Percentiles rank a stretch among this genome's conserved stretches.
phyloP scores from a whole-genome alignment of 2,888 invertebrate genomes.

The Macaria notata region DNA sequence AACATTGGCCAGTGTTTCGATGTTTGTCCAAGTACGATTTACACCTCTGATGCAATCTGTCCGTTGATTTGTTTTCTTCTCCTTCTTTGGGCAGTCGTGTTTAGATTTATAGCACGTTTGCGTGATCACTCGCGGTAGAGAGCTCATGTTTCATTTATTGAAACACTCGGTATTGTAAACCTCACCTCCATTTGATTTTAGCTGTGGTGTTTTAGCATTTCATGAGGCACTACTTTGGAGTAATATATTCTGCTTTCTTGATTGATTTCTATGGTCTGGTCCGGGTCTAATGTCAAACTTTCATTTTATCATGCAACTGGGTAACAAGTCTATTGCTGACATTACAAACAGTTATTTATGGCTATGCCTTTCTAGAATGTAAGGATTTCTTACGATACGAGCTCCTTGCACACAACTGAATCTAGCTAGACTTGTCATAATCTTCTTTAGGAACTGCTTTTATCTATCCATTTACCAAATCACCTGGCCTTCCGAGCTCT shows the following conservation, averaged over 20 bases:
- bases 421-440: too few species aligned
- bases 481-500: constrained; percentile 5
- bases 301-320: too few species aligned
- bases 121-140: constrained; percentile 20
- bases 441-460: neutral
- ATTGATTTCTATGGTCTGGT: neutral
- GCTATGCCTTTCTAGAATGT: too few species aligned
- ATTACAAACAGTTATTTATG: too few species aligned
- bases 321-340: neutral
- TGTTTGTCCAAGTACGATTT: constrained; percentile 4
- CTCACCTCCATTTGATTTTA: constrained; percentile 9
- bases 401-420: too few species aligned
- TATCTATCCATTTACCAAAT: constrained; percentile 11
- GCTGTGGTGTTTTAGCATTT: constrained; percentile 9
- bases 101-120: constrained; percentile 25
- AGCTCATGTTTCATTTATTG: constrained; percentile 26
- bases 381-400: too few species aligned
- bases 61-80: constrained; percentile 22
- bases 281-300: neutral
- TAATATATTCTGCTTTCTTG: neutral
- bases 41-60: constrained; percentile 20
- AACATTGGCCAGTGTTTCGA: neutral
- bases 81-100: constrained; percentile 14
- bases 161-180: constrained; percentile 10
- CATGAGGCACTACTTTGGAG: constrained; percentile 9